A percentile compares a stretch with the other conserved stretches of the same genome.
phyloP scores from a whole-genome alignment of 2,113 vertebrate genomes.

The Oryzias curvinotus region DNA sequence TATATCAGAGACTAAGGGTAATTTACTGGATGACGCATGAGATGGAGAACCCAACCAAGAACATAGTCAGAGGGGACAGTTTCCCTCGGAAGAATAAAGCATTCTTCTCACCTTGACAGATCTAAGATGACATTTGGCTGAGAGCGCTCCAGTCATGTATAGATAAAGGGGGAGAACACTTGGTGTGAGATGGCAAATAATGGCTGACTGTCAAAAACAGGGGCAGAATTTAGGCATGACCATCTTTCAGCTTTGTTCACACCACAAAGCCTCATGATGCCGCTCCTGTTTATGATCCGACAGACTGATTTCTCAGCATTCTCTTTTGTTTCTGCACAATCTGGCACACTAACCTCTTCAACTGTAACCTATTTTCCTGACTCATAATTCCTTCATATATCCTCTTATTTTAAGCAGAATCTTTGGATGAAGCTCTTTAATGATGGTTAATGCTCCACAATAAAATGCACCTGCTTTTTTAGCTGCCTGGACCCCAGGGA shows the following conservation, averaged over 20 bases:
- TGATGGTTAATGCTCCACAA: slow-evolving; percentile 28
- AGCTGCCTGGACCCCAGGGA: slow-evolving; percentile 19
- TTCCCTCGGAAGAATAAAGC: slow-evolving; percentile 23
- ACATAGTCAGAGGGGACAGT: slow-evolving; percentile 6
- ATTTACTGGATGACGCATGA: not conserved
- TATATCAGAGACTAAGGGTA: not conserved
- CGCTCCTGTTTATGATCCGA: not conserved
- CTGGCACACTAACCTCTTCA: slow-evolving; percentile 14
- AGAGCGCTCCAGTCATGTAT: not conserved
- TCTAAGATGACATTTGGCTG: slow-evolving; percentile 37
- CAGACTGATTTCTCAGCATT: not conserved
- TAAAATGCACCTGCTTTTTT: not conserved
- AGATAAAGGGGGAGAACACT: not conserved
- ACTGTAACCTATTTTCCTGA: slow-evolving; percentile 11
- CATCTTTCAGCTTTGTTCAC: not conserved
- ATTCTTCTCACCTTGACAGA: slow-evolving; percentile 17
- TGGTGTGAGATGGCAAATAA: slow-evolving; percentile 11
- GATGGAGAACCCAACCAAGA: not conserved
- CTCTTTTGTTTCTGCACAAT: slow-evolving; percentile 4
- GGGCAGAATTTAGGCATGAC: slow-evolving; percentile 26
- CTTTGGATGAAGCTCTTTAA: slow-evolving; percentile 31
- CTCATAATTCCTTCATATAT: not conserved
- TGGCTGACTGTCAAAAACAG: slow-evolving; percentile 10
- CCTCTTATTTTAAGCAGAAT: slow-evolving; percentile 28
- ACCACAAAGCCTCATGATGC: slow-evolving; percentile 10